Evolutionary conservation across 2,888 invertebrate species (phyloP), one percentile per base, ranked within the genome.

Genomic region (Marasmarcha lunaedactyla): DNA sequence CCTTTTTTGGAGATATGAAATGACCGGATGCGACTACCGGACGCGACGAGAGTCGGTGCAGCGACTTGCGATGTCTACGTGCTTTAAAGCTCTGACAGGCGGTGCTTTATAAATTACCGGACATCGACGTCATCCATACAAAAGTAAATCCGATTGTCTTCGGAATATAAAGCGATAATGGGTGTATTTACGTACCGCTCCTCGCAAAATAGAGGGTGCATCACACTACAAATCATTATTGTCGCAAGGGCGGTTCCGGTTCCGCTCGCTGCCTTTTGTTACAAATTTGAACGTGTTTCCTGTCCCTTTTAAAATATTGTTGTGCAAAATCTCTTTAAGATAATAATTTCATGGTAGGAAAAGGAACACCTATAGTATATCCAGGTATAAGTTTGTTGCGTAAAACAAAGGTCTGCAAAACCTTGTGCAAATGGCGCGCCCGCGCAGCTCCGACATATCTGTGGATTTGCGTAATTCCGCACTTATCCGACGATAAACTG

Each of bases 381-480:
- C 71, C 68, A 67, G 71, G 72, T 79, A 30, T 79, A 77, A 81
- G 78, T 77, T 63, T 63, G 76, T 83, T 83, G 81, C 81, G 78
- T 79, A 81, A 83, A 83, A 83, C 83, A 83, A 83, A 83, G 83
- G 81, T 83, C 81, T 81, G 78, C 71, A 68, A 74, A 79, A 71
- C 77, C 81, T 81, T 81, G 83, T 81, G 81, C 76, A 83, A 81
- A 78, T 78, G 73, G 73, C 73, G 73, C 77, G 77, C 71, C 71
- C 67, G 60, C 58, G 41, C 55, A 41, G 50, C 45, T 67, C 74
- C 73, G 71, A 81, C 79, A 81, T 81, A 81, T 83, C 81, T 83
- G 73, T 73, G 63, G 76, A 77, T 83, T 83, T 83, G 79, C 81
- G 83, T 83, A 83, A 83, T 74, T 61, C 66, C 76, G 73, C 71